Conservation (phyloP, 2,797 vertebrate genomes). For the Cyclopterus lumpus region DNA sequence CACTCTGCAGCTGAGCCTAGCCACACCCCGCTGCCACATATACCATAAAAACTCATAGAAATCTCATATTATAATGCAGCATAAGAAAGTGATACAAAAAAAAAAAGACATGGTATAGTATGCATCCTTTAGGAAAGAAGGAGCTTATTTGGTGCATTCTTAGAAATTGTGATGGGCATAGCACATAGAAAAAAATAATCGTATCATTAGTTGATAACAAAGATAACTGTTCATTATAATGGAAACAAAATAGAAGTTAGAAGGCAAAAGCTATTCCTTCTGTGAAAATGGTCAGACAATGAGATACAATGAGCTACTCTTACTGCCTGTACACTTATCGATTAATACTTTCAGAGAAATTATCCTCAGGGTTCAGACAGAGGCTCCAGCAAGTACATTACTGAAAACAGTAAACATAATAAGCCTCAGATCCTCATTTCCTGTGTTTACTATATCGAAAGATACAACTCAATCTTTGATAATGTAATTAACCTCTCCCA, state of each 20-base stretch:
- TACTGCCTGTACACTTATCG: constrained; percentile 22
- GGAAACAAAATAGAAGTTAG: constrained; percentile 4
- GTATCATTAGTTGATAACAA: neutral
- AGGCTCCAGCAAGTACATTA: constrained; percentile 32
- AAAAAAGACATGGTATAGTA: neutral
- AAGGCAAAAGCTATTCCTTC: neutral
- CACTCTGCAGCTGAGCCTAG: too few relatives aligned
- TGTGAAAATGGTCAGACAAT: constrained; percentile 24
- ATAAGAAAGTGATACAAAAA: neutral
- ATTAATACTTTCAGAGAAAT: constrained; percentile 39
- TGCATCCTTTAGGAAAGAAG: neutral
- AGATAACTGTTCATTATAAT: neutral
- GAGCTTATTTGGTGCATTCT: neutral
- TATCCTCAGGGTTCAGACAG: constrained; percentile 19
- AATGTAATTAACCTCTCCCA: constrained; percentile 71
- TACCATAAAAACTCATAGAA: too few relatives aligned
- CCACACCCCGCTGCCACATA: too few relatives aligned
- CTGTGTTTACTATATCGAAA: constrained; percentile 64
- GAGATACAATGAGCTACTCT: constrained; percentile 26
- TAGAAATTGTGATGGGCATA: neutral
- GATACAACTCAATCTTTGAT: constrained; percentile 61
- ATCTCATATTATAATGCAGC: neutral
- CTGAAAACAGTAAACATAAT: constrained; percentile 68
- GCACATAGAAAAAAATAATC: neutral
- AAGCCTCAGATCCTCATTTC: constrained; percentile 75